Evolutionary conservation across 2,113 vertebrate species (phyloP).

Genomic region (Progne subis): DNA sequence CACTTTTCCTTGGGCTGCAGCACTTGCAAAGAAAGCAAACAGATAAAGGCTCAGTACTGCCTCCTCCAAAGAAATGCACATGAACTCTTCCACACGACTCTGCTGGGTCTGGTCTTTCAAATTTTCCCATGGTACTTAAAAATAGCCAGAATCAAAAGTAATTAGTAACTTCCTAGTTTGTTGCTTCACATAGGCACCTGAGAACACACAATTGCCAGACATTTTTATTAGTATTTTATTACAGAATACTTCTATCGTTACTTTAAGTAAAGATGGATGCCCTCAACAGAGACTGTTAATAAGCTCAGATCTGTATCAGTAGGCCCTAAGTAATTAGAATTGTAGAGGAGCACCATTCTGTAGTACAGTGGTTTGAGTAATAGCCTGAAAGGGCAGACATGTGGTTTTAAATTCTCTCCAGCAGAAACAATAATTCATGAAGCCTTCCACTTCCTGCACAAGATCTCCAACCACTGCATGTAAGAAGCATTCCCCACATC

Average conservation of each 20-base stretch:
- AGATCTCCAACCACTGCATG: background rate
- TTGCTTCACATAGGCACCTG: background rate
- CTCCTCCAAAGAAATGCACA: background rate
- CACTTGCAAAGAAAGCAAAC: background rate
- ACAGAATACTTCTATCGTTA: background rate
- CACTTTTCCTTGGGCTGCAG: background rate
- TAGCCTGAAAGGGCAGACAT: background rate
- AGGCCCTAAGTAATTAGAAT: background rate
- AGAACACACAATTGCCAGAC: background rate
- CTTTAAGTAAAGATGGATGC: background rate
- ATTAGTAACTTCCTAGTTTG: background rate
- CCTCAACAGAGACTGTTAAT: background rate
- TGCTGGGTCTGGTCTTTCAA: background rate
- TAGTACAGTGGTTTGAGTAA: background rate
- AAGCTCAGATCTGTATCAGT: background rate
- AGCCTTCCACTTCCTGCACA: background rate
- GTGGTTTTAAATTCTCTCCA: background rate
- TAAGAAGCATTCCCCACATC: background rate
- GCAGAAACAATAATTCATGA: background rate
- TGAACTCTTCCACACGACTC: background rate
- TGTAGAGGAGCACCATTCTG: fast-evolving
- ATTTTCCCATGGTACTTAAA: background rate
- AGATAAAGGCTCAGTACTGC: background rate
- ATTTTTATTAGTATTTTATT: background rate
- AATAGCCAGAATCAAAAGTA: background rate